Base-by-base conservation (phyloP, 2,113 vertebrate species). In the Otis tarda region DNA sequence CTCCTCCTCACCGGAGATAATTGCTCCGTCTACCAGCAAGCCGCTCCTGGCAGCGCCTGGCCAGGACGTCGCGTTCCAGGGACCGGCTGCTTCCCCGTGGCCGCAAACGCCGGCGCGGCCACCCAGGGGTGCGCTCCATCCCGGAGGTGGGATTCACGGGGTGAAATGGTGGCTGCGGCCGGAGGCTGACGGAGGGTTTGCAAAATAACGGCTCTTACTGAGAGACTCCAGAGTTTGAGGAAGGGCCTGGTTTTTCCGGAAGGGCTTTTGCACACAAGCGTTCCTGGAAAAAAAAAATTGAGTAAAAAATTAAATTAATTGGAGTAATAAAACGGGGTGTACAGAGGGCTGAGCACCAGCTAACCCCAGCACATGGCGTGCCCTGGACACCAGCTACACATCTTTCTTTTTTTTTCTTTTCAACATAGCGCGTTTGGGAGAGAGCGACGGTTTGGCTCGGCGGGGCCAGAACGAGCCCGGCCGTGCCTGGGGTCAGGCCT, bases 41-140 rank as follows among this genome's bases (percentile, higher is more conserved):
- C 69, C 33, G 39, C 90, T 93, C 21, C 74, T 19, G 85, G 73
- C 87, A 93, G 10, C 0, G 1, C 56, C 18, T 13, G 69, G 37
- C 25, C 21, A 5, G 93, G 86, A 92, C 67, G 1, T 0, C 0
- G 5, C 20, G 89, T 91, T 61, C 91, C 83, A 2, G 41, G 88
- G 27, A 65, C 24, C 0, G 0, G 37, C 88, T 70, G 56, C 69
- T 74, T 56, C 50, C 53, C 18, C 20, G 1, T 18, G 52, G 24
- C 60, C 0, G 0, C 1, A 2, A 25, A 41, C 0, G 3, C 76
- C 8, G 6, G 4, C 76, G 7, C 67, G 59, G 71, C 28, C 89
- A 6, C 19, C 22, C 0, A 31, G 39, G 19, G 0, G 1, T 60
- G 60, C 35, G 37, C 45, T 65, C 86, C 25, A 0, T 9, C 18